Evolutionary conservation across 2,888 invertebrate genomes (phyloP), one percentile per base, ranked within the genome.

Genomic region (Tenthredo notha): DNA sequence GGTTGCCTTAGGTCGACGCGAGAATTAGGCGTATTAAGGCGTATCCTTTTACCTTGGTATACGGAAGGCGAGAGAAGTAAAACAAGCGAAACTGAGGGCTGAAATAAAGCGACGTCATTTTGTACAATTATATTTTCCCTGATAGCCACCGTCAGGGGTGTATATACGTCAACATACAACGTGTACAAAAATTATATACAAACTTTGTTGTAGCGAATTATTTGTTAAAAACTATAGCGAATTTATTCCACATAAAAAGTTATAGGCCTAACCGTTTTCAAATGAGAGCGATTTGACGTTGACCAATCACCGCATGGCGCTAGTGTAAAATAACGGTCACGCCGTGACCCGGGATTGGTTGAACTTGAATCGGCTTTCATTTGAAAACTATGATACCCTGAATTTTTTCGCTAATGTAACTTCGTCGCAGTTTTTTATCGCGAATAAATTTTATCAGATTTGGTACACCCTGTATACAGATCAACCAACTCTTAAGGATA

Each of bases 101-200:
- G 84, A 88, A 89, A 90, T 88, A 88, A 88, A 89, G 88, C 86
- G 85, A 86, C 87, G 86, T 86, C 87, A 88, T 89, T 88, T 88
- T 86, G 87, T 87, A 87, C 88, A 89, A 89, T 89, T 89, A 89
- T 88, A 87, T 87, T 86, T 78, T 87, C 85, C 85, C 85, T 75
- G 85, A 84, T 85, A 84, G 84, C 85, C 78, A 82, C 84, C 87
- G 84, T 86, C 84, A 72, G 85, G 21, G 84, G 78, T 47, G 18
- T 40, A 43, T n/a, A 65, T 7, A 61, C 67, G 33, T 12, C 5
- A 7, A 37, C 15, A 6, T 43, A 74, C 72, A 40, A n/a, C 3
- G 72, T 74, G 72, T 21, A 25, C 7, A 18, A 70, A 70, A 37
- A 70, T 33, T 37, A 25, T 37, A 25, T 67, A 12, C 6, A 67